Evolutionary conservation across 2,888 invertebrate species (phyloP), one percentile per base, ranked within the genome.

Genomic region (Trachelus tabidus): DNA sequence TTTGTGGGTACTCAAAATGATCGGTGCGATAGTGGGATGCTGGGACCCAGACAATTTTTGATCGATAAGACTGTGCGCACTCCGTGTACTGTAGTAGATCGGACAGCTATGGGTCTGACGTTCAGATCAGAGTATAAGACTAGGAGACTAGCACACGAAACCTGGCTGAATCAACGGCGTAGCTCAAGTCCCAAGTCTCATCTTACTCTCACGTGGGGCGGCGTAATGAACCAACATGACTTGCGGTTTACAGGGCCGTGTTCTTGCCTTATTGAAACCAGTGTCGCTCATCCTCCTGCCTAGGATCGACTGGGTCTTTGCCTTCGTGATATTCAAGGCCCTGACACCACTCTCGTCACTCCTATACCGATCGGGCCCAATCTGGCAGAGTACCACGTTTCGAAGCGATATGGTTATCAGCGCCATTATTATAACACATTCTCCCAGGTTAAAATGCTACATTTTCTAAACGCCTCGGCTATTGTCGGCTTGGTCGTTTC

Each of bases 161-260:
- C 23, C 71, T n/a, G 33, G 71, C 71, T 71, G 71, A 71, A 71
- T 71, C 31, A 71, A 73, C 69, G 37, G 79, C 80, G 78, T 79
- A 77, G 79, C 77, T 79, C 77, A 80, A 81, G 79, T 79, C 77
- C 79, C 80, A 79, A 87, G 86, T 88, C 86, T 88, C 89, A 86
- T 89, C 89, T 88, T 85, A 86, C 88, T 88, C 89, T 89, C 89
- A 86, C 89, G 87, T 89, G 87, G 88, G 89, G 87, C 86, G 86
- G 86, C 88, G 87, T 90, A 90, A 90, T 90, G 90, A 90, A 90
- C 86, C 89, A 87, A 89, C 89, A 90, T 90, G 90, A 90, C 90
- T 90, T 90, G 90, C 89, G 89, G 89, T 89, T 90, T 88, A 85
- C 85, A 75, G 85, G 78, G 77, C 85, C 89, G 87, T 90, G 89